These are phyloP conservation scores for Thera obeliscata DNA, from an alignment of 2,888 invertebrate genomes.

Conservation along the genomic window DNA sequence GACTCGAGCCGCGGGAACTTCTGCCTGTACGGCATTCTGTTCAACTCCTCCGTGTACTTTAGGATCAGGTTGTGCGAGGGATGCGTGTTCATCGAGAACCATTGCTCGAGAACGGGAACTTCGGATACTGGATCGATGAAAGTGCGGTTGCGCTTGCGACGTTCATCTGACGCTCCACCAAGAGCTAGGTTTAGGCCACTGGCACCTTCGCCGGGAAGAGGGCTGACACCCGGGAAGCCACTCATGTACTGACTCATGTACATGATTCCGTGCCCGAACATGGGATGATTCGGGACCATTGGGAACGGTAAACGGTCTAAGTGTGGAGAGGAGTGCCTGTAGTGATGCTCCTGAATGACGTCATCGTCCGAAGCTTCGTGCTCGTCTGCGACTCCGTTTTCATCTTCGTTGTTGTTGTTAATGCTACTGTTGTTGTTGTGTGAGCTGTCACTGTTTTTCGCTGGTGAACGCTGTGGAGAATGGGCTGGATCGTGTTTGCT, in stretches of 20 bases:
- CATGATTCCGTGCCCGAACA: constrained; percentile 96
- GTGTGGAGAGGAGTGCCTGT: constrained; percentile 71
- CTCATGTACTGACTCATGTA: constrained; percentile 95
- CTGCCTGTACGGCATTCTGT: constrained; percentile 98
- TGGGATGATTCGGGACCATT: constrained; percentile 91
- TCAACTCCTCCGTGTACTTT: constrained; percentile 98
- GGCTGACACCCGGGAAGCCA: constrained; percentile 80
- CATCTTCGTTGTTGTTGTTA: constrained; percentile 75
- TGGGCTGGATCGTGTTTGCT: constrained; percentile 67
- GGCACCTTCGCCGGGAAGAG: constrained; percentile 84
- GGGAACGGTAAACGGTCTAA: constrained; percentile 87
- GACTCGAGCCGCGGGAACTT: constrained; percentile 99
- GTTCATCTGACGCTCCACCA: constrained; percentile 90
- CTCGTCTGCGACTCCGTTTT: constrained; percentile 77
- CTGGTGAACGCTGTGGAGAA: constrained; percentile 82
- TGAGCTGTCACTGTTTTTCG: constrained; percentile 83
- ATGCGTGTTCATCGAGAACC: constrained; percentile 99
- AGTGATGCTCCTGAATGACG: constrained; percentile 72
- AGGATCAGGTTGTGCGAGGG: constrained; percentile 99
- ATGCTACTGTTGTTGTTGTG: constrained; percentile 76
- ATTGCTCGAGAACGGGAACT: constrained; percentile 96
- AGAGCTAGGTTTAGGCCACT: constrained; percentile 87
- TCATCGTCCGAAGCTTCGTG: constrained; percentile 83
- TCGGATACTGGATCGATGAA: constrained; percentile 99
- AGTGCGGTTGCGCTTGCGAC: constrained; percentile 97